phyloP scores from a whole-genome alignment of 2,113 vertebrate species.

The Macrotis lagotis region DNA sequence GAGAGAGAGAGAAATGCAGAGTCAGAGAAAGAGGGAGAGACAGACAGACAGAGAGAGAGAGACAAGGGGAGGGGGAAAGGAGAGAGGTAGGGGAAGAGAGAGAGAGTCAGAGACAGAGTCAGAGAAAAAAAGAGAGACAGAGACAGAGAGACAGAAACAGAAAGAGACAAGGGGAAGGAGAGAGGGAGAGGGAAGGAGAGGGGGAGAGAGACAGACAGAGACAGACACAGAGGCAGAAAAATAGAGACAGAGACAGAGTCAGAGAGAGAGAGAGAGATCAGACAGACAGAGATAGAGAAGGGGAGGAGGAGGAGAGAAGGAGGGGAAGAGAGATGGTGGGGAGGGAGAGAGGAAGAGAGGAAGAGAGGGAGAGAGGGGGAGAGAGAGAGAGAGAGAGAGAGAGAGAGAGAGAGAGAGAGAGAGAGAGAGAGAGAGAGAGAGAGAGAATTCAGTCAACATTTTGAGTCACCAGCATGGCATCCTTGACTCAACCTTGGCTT shows the following conservation, averaged over 20 bases:
- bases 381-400: background rate
- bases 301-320: background rate
- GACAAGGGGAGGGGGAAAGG: background rate
- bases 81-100: background rate
- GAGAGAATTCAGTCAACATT: background rate
- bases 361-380: too few relatives aligned
- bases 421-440: slow-evolving; percentile 1
- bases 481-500: background rate
- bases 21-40: too few relatives aligned
- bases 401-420: background rate
- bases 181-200: background rate
- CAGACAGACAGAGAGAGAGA: background rate
- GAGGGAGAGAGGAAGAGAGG: background rate
- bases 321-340: too few relatives aligned
- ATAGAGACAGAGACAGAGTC: background rate
- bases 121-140: background rate
- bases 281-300: too few relatives aligned
- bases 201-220: background rate
- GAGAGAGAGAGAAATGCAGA: background rate
- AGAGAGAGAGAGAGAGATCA: background rate
- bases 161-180: background rate
- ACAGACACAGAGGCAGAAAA: too few relatives aligned
- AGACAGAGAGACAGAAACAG: too few relatives aligned
- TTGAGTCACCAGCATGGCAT: background rate
- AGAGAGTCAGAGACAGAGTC: background rate